These are phyloP conservation scores for Tachysurus fulvidraco DNA, from an alignment of 2,113 vertebrate genomes.

Conservation along the genomic window DNA sequence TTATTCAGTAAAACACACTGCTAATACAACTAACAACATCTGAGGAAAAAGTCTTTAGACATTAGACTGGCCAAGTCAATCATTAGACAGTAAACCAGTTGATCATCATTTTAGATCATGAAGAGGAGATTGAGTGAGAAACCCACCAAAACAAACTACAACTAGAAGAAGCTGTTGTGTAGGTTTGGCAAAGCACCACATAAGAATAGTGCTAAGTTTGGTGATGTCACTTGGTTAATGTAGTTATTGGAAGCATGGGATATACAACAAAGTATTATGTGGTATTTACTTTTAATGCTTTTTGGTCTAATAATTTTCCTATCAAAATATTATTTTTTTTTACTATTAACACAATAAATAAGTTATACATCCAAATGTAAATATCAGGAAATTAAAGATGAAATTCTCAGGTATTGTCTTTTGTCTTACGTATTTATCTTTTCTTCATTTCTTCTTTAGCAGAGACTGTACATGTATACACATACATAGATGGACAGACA, in stretches of 20 bases:
- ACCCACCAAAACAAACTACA: neutral
- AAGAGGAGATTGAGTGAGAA: no score
- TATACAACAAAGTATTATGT: neutral
- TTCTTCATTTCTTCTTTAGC: neutral
- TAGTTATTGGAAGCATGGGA: neutral
- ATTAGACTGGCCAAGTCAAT: neutral
- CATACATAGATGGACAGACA: neutral
- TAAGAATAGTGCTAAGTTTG: neutral
- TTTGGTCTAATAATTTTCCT: no score
- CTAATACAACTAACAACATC: neutral
- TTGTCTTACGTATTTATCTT: neutral
- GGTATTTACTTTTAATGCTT: neutral
- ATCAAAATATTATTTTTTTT: no score
- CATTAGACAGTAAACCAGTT: neutral
- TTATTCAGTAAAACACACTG: neutral
- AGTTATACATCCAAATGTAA: neutral
- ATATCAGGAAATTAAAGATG: neutral
- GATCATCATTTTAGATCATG: neutral
- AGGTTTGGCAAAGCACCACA: neutral
- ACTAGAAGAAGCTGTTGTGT: neutral
- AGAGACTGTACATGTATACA: neutral
- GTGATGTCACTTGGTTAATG: neutral
- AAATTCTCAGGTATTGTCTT: neutral
- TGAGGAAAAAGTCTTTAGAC: neutral
- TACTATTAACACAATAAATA: no score